Conservation (phyloP, 2,888 invertebrate species). For the Cantharis lateralis region DNA sequence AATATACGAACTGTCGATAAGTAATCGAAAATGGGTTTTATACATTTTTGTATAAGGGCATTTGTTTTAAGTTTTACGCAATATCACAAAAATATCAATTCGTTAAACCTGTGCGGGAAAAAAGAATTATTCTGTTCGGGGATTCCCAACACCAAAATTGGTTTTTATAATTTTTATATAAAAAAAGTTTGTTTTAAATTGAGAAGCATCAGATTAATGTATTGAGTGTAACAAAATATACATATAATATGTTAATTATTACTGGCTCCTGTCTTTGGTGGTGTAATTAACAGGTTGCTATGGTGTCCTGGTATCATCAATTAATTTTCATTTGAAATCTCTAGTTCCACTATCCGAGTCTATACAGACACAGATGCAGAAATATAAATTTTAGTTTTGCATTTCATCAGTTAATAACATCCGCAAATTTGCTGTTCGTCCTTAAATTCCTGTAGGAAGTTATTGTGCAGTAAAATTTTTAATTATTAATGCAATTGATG, state of each 20-base stretch:
- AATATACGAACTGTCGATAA: background rate
- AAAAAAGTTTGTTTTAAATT: background rate
- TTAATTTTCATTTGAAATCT: slow-evolving; percentile 36
- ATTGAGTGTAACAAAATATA: background rate
- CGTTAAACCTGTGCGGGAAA: too few relatives aligned
- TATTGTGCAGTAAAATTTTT: background rate
- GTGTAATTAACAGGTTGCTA: slow-evolving; percentile 35
- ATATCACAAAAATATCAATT: too few relatives aligned
- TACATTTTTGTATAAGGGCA: background rate
- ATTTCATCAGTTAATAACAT: slow-evolving; percentile 4
- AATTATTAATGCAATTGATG: slow-evolving; percentile 9
- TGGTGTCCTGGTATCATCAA: slow-evolving; percentile 32
- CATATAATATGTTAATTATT: background rate
- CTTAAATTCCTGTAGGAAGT: background rate
- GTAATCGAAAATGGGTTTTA: background rate
- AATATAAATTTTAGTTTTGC: slow-evolving; percentile 14
- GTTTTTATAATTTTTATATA: background rate
- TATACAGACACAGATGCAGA: background rate
- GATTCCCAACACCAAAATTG: too few relatives aligned
- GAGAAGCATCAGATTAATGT: background rate
- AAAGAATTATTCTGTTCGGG: too few relatives aligned
- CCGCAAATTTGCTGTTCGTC: too few relatives aligned
- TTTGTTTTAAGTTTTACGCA: too few relatives aligned
- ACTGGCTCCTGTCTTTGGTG: background rate
- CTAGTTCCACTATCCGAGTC: background rate